Evolutionary conservation across 2,113 vertebrate species (phyloP).

Genomic region (Erinaceus europaeus): DNA sequence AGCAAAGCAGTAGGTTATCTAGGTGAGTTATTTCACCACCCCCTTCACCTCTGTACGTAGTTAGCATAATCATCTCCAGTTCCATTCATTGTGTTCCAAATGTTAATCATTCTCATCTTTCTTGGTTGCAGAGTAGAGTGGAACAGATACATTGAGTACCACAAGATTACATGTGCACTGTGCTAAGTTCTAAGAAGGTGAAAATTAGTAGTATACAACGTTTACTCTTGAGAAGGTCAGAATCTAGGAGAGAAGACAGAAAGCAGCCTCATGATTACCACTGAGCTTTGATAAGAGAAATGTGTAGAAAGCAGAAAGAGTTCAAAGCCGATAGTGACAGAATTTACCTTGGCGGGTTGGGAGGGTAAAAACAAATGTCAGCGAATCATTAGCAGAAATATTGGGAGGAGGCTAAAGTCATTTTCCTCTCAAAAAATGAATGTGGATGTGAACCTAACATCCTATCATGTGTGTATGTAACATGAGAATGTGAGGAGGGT

Average conservation of each 20-base stretch:
- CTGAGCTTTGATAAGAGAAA: not conserved
- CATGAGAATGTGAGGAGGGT: not conserved
- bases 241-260: not conserved
- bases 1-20: too few relatives aligned
- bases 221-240: not conserved
- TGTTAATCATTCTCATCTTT: too few relatives aligned
- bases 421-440: not conserved
- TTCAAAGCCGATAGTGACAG: not conserved
- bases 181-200: not conserved
- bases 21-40: too few relatives aligned
- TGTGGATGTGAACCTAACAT: not conserved
- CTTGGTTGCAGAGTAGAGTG: too few relatives aligned
- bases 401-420: not conserved
- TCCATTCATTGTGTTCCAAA: too few relatives aligned
- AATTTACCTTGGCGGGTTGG: not conserved
- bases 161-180: not conserved
- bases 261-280: not conserved
- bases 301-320: not conserved
- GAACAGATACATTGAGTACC: not conserved
- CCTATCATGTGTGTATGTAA: not conserved
- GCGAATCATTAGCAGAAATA: not conserved
- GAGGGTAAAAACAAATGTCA: not conserved
- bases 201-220: not conserved
- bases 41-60: too few relatives aligned
- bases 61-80: too few relatives aligned